Evolutionary conservation across 1,140 invertebrate genomes (phyloP).

Genomic region (Asobara japonica): DNA sequence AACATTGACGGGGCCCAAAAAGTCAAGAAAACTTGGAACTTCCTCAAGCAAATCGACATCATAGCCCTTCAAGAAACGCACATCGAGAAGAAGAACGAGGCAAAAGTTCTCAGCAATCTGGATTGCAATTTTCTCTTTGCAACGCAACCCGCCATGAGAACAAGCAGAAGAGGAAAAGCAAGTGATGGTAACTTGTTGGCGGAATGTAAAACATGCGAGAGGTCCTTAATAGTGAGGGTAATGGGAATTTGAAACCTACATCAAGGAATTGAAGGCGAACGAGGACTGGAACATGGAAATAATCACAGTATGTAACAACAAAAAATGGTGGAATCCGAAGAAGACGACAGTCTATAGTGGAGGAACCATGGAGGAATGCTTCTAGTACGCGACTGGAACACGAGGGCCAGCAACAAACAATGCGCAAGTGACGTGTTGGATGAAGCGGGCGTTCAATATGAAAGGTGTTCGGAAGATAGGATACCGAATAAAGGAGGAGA

Average conservation of each 20-base stretch:
- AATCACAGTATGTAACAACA: neutral
- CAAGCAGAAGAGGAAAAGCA: conserved; percentile 15
- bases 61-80: conserved; percentile 34
- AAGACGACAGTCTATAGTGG: neutral
- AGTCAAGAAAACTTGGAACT: neutral
- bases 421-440: neutral
- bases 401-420: neutral
- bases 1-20: neutral
- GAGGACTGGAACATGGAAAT: no score
- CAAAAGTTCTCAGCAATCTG: conserved; percentile 1
- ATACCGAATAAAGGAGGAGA: neutral
- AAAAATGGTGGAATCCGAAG: neutral
- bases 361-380: neutral
- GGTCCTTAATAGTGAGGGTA: neutral
- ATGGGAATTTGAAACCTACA: neutral
- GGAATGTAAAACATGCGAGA: neutral
- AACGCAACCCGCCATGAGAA: conserved; percentile 16
- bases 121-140: conserved; percentile 6
- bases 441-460: neutral
- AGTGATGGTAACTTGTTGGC: conserved; percentile 15
- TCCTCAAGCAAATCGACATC: conserved; percentile 27
- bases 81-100: conserved; percentile 21
- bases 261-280: neutral
- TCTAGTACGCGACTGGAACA: neutral
- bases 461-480: neutral